phyloP scores from a whole-genome alignment of 2,888 invertebrate species.

The Plebejus argus region DNA sequence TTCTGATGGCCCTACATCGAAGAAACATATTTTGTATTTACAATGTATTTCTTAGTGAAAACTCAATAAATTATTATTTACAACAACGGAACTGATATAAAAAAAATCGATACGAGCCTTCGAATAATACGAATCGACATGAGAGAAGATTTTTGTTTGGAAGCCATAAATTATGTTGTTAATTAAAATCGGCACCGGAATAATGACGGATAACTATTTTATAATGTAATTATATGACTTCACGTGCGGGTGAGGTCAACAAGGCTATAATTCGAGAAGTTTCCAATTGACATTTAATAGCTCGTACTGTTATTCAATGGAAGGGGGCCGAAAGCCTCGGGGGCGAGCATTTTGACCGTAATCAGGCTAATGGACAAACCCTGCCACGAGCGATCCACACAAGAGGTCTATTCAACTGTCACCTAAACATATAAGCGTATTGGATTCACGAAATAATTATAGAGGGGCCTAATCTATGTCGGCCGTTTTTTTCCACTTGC shows the following conservation, averaged over 20 bases:
- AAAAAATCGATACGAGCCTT: not conserved
- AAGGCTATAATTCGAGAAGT: constrained; percentile 39
- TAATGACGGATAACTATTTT: constrained; percentile 9
- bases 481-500: constrained; percentile 1
- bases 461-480: constrained; percentile 46
- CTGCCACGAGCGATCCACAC: constrained; percentile 61
- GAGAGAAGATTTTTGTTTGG: constrained; percentile 2
- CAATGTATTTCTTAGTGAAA: not conserved
- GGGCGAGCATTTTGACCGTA: constrained; percentile 72
- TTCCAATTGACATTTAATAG: constrained; percentile 40
- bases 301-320: constrained; percentile 40
- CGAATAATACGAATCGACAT: not conserved
- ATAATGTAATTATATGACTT: constrained; percentile 30
- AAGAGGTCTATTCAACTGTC: constrained; percentile 62
- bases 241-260: constrained; percentile 29
- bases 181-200: constrained; percentile 14
- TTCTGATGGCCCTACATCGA: not conserved
- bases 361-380: constrained; percentile 76
- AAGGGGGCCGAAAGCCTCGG: constrained; percentile 48
- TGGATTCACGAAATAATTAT: constrained; percentile 39
- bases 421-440: constrained; percentile 51
- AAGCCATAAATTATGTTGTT: constrained; percentile 11
- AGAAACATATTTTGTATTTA: not conserved
- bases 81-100: not conserved
- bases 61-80: too few species aligned